A percentile compares a stretch with the other conserved stretches of the same genome.
phyloP scores from a whole-genome alignment of 2,888 invertebrate genomes.

The Elegia similella region DNA sequence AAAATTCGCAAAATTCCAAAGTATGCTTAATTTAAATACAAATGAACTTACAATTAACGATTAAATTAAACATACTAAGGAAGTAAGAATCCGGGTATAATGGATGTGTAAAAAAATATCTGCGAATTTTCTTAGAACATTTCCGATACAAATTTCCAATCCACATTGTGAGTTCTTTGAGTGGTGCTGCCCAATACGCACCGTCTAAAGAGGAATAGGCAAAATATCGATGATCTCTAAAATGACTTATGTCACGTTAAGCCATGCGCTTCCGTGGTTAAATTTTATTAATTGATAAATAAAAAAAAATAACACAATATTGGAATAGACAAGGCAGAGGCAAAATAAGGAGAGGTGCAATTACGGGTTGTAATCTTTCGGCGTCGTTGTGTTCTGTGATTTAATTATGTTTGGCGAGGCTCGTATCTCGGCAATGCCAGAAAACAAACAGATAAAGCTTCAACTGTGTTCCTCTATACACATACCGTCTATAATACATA shows the following conservation, averaged over 20 bases:
- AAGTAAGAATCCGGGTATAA: neutral
- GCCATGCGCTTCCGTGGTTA: conserved; percentile 75
- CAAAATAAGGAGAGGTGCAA: conserved; percentile 74
- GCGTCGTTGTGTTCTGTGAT: conserved; percentile 50
- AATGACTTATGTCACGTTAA: conserved; percentile 46
- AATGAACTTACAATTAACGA: conserved; percentile 14
- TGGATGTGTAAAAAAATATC: conserved; percentile 19
- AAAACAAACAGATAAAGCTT: conserved; percentile 82
- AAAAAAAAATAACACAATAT: conserved; percentile 46
- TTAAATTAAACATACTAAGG: conserved; percentile 33
- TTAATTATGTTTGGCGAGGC: conserved; percentile 43
- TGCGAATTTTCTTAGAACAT: conserved; percentile 55
- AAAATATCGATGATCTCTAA: conserved; percentile 41
- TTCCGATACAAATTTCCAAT: conserved; percentile 34
- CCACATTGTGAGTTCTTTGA: conserved; percentile 73
- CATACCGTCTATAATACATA: conserved; percentile 39
- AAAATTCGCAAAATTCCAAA: conserved; percentile 49
- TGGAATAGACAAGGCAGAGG: conserved; percentile 68
- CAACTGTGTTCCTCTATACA: conserved; percentile 50
- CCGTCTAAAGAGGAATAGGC: conserved; percentile 47
- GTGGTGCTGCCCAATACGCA: conserved; percentile 77
- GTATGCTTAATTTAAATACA: conserved; percentile 32
- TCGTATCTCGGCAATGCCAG: conserved; percentile 75
- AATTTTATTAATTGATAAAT: conserved; percentile 50
- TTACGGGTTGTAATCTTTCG: conserved; percentile 47